Base-by-base conservation (phyloP, 2,113 vertebrate genomes). In the Chunga burmeisteri region DNA sequence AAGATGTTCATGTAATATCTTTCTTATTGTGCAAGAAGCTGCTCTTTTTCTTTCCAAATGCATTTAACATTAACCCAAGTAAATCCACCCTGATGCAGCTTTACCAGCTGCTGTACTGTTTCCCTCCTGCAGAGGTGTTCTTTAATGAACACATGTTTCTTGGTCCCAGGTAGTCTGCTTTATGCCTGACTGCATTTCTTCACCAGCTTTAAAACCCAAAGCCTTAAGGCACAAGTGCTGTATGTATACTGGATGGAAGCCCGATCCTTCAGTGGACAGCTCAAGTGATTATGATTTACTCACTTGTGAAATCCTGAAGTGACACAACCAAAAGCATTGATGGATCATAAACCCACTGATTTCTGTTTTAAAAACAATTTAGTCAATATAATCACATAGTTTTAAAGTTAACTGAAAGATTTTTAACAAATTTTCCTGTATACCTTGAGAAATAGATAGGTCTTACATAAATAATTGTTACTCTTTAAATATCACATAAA, bases 171-270 rank as follows among this genome's bases (percentile, higher is more conserved):
- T 94, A 94, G 88, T 89, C 70, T 2, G 5, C 6, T 85, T 90
- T 75, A 68, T 67, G 94, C 88, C 66, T 93, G 61, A 38, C 91
- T 97, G 83, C 93, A 81, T 93, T 96, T 95, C 83, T 94, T 90
- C 75, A 79, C 61, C 44, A 66, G 29, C 84, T 94, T 78, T 94
- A 91, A 94, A 95, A 56, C 46, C 47, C 78, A 80, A 66, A 94
- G 94, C 95, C 86, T 73, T 65, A 73, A 87, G 91, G 70, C 91
- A 89, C 56, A 53, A 94, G 81, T 71, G 58, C 81, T 29, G 27
- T 92, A 66, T 82, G 73, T 53, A 75, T 49, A 16, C 25, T 81
- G 77, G 62, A n/a, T 89, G 84, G 78, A 88, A 95, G 83, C 73
- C 49, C 87, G 86, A 91, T 86, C 77, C 70, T 84, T 86, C 83